Percentiles rank a stretch among this genome's conserved stretches.
Conservation (phyloP, 2,113 vertebrate species). For the Brachirus orientalis region DNA sequence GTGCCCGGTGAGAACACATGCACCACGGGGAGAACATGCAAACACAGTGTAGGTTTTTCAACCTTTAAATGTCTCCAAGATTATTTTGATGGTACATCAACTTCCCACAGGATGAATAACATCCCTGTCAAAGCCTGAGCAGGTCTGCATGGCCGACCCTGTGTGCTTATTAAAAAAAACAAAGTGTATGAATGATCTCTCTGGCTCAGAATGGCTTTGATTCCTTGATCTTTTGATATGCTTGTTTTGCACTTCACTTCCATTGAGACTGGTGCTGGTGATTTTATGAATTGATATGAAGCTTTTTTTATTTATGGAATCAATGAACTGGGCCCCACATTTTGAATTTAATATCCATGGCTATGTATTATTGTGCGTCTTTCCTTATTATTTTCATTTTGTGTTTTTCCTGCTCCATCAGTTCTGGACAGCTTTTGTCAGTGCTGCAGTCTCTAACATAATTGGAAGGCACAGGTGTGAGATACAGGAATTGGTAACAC, state of each 20-base stretch:
- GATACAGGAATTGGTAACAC: slow-evolving; percentile 21
- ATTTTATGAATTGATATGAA: not conserved
- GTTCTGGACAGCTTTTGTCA: slow-evolving; percentile 8
- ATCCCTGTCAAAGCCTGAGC: too few species aligned
- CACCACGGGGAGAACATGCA: too few species aligned
- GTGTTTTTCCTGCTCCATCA: not conserved
- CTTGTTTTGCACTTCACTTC: not conserved
- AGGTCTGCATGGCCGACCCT: too few species aligned
- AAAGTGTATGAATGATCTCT: too few species aligned
- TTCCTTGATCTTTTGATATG: not conserved
- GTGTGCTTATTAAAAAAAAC: too few species aligned
- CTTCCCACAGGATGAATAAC: too few species aligned
- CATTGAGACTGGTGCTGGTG: not conserved
- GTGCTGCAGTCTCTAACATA: slow-evolving; percentile 8
- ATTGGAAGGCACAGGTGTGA: slow-evolving; percentile 43
- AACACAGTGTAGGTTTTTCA: too few species aligned
- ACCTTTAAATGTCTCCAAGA: too few species aligned
- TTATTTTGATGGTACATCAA: too few species aligned
- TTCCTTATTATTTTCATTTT: not conserved
- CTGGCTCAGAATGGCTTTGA: not conserved
- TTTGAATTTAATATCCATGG: not conserved
- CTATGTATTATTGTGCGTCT: not conserved
- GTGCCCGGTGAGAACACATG: too few species aligned
- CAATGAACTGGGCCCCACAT: not conserved
- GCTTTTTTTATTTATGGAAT: not conserved